Evolutionary conservation across 2,113 vertebrate genomes (phyloP).

Genomic region (Ailurus styani): DNA sequence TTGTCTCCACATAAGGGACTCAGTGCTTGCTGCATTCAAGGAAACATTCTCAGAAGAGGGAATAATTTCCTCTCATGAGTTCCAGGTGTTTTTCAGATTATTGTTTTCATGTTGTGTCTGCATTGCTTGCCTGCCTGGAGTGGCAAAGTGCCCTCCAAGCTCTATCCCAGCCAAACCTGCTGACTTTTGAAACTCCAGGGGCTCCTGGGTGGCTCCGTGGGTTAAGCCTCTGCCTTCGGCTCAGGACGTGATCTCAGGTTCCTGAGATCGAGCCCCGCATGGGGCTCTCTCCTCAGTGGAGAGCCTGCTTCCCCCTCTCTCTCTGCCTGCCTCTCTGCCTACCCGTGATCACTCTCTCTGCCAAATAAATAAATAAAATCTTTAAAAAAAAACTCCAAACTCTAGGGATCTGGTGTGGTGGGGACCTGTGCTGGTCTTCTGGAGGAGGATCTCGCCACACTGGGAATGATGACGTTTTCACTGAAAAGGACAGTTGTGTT

Average conservation of each 20-base stretch:
- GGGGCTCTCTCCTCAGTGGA: too few relatives aligned
- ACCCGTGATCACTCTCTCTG: too few relatives aligned
- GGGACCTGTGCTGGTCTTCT: not conserved
- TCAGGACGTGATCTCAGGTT: too few relatives aligned
- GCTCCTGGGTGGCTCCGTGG: too few relatives aligned
- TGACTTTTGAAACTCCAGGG: not conserved
- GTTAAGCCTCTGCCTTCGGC: too few relatives aligned
- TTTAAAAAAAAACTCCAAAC: not conserved
- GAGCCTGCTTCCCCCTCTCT: too few relatives aligned
- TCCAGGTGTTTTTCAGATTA: not conserved
- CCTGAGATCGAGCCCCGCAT: too few relatives aligned
- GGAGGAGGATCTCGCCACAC: not conserved
- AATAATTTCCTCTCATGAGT: not conserved
- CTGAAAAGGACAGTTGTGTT: not conserved
- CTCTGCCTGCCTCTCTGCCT: too few relatives aligned
- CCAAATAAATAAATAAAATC: too few relatives aligned
- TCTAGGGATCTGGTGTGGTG: not conserved
- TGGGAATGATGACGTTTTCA: not conserved
- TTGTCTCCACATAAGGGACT: not conserved
- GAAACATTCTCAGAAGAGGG: not conserved
- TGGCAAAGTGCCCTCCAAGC: not conserved
- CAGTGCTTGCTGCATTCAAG: not conserved
- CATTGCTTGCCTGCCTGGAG: not conserved
- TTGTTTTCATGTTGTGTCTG: not conserved
- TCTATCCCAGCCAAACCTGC: not conserved